Base-by-base conservation (phyloP, 2,113 vertebrate genomes). In the Alosa alosa region DNA sequence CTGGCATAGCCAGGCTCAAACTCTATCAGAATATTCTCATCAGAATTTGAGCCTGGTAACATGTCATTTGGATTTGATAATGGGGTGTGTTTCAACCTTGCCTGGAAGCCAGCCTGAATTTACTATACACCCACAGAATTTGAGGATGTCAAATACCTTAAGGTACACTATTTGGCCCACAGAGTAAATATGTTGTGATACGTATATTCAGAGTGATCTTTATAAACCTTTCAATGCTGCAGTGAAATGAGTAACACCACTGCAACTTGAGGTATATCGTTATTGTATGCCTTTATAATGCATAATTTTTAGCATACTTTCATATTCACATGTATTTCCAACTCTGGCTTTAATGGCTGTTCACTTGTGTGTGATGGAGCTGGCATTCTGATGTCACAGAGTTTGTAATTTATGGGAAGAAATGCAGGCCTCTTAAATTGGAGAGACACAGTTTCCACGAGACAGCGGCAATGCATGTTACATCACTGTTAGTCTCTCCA, bases 401-500 rank as follows among this genome's bases (percentile, higher is more conserved):
- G 72, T 36, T n/a, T 72, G 72, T 78, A 15, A 78, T 78, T 78
- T 13, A 78, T 39, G 13, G 36, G 36, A 78, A 78, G 72, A 78
- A 31, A 39, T 36, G 72, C 15, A 52, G 72, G 72, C 36, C 10
- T 78, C 36, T 36, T 78, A 41, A 39, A 78, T 41, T 15, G 72
- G 31, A 78, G 72, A 41, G 72, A 78, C 72, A 31, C 68, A 36
- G 10, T 41, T 17, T 39, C 72, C 31, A 36, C 72, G 3, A 31
- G 72, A 78, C 72, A 36, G 25, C 36, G 2, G 36, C 72, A 11
- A 78, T 17, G 72, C 15, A 13, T 17, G 72, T 36, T 78, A 36
- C 72, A 78, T 78, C 72, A 78, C 36, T 31, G 9, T 78, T 78
- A 78, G 72, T 78, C 36, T 78, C 31, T 78, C 72, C 72, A 13